phyloP scores from a whole-genome alignment of 2,888 invertebrate species.

The Oithona nana region DNA sequence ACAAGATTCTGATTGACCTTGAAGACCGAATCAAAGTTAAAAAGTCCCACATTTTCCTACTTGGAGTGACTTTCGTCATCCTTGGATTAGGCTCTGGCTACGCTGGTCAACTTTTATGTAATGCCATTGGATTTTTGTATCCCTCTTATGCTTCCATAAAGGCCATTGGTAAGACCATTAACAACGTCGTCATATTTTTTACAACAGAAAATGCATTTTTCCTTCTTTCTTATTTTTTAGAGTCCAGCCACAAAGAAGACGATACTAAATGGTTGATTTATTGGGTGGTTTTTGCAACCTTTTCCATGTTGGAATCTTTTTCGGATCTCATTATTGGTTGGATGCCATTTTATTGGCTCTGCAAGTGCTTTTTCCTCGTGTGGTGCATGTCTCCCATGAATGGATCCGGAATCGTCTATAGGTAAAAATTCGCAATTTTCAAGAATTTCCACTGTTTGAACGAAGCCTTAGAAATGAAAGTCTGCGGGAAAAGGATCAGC shows the following conservation, averaged over 20 bases:
- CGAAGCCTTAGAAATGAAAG: too few species aligned
- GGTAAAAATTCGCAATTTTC: too few species aligned
- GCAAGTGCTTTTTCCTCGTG: slow-evolving; percentile 70
- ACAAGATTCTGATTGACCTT: not conserved
- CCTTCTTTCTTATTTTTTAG: slow-evolving; percentile 31
- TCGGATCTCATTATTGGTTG: slow-evolving; percentile 62
- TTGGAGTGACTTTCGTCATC: slow-evolving; percentile 8
- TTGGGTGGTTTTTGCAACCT: slow-evolving; percentile 89
- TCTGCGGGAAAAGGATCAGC: too few species aligned
- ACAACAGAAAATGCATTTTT: not conserved
- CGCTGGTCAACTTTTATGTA: slow-evolving; percentile 87
- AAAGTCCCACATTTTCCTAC: not conserved
- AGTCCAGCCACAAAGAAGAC: slow-evolving; percentile 34
- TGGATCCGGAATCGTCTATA: slow-evolving; percentile 63
- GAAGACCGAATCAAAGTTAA: not conserved
- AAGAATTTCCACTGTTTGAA: too few species aligned
- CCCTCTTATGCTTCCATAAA: slow-evolving; percentile 62
- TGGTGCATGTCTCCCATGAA: slow-evolving; percentile 78
- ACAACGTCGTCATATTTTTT: not conserved
- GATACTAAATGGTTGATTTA: slow-evolving; percentile 98
- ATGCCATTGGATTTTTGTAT: slow-evolving; percentile 80
- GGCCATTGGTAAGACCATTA: slow-evolving; percentile 31
- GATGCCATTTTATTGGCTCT: slow-evolving; percentile 87
- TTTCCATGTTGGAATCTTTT: slow-evolving; percentile 86
- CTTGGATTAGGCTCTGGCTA: slow-evolving; percentile 87